Evolutionary conservation across 2,113 vertebrate genomes (phyloP).

Genomic region (Rynchops niger): DNA sequence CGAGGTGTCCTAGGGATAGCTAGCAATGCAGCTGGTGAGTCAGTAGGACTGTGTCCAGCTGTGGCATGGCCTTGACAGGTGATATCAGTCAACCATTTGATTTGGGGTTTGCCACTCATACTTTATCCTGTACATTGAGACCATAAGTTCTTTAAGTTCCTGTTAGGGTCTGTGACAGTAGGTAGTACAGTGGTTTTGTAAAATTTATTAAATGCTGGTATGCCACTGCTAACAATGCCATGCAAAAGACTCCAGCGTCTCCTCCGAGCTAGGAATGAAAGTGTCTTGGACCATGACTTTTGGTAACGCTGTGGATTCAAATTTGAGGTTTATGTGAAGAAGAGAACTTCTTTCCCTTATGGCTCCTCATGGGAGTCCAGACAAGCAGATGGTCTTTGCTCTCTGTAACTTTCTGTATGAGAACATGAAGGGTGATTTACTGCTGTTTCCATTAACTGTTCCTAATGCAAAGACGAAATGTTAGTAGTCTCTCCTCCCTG

Average conservation of each 20-base stretch:
- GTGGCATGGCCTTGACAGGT: not conserved
- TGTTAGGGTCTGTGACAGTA: not conserved
- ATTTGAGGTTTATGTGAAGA: not conserved
- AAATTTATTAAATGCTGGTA: not conserved
- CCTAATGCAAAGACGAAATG: conserved; percentile 41
- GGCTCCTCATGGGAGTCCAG: not conserved
- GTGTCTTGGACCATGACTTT: not conserved
- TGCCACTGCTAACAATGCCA: not conserved
- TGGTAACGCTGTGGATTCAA: not conserved
- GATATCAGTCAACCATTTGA: not conserved
- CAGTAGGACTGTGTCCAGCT: not conserved
- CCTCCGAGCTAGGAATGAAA: not conserved
- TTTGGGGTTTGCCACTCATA: not conserved
- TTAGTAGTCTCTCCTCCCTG: conserved; percentile 13
- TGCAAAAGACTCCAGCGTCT: not conserved
- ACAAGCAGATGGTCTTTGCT: not conserved
- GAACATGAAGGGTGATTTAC: not conserved
- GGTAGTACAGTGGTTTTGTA: not conserved
- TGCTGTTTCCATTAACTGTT: not conserved
- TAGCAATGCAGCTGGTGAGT: rapidly evolving
- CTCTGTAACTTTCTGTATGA: not conserved
- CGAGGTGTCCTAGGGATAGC: not conserved
- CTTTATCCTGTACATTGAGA: not conserved
- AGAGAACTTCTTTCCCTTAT: not conserved
- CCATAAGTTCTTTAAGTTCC: not conserved